phyloP scores from a whole-genome alignment of 2,888 invertebrate species.

The Taenaris catops region DNA sequence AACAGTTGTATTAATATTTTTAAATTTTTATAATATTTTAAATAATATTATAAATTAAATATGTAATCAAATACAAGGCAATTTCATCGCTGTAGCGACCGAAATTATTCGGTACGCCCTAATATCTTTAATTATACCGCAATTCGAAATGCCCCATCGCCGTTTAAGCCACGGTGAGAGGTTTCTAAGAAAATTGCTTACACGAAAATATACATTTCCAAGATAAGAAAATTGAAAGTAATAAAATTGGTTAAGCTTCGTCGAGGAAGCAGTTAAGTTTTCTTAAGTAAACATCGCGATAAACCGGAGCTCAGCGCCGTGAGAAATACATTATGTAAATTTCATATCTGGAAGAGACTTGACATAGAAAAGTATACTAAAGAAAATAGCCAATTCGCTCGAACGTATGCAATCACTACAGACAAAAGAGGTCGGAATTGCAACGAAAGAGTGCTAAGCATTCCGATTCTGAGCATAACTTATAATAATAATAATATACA shows the following conservation, averaged over 20 bases:
- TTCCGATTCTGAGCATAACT: too few relatives aligned
- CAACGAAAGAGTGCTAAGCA: too few relatives aligned
- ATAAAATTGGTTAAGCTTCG: constrained; percentile 27
- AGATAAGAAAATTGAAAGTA: constrained; percentile 26
- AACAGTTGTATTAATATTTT: too few relatives aligned
- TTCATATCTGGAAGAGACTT: constrained; percentile 36
- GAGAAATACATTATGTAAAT: constrained; percentile 18
- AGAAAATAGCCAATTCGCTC: too few relatives aligned
- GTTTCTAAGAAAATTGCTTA: constrained; percentile 5
- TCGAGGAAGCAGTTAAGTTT: constrained; percentile 13
- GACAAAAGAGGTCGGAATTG: too few relatives aligned
- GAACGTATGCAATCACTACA: too few relatives aligned
- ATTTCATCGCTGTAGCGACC: too few relatives aligned
- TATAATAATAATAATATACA: too few relatives aligned
- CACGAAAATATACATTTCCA: constrained; percentile 7
- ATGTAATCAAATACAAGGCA: too few relatives aligned
- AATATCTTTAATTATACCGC: background rate
- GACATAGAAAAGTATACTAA: constrained; percentile 42
- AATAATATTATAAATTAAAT: too few relatives aligned
- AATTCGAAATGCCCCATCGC: background rate
- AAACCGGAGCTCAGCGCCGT: constrained; percentile 6
- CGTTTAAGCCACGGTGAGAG: background rate
- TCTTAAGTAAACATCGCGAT: constrained; percentile 11
- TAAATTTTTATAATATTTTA: too few relatives aligned
- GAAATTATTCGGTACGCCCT: background rate